These are phyloP conservation scores for rat (Rattus norvegicus) DNA, from an alignment of 2,113 vertebrate genomes.

Conservation along the genomic window DNA sequence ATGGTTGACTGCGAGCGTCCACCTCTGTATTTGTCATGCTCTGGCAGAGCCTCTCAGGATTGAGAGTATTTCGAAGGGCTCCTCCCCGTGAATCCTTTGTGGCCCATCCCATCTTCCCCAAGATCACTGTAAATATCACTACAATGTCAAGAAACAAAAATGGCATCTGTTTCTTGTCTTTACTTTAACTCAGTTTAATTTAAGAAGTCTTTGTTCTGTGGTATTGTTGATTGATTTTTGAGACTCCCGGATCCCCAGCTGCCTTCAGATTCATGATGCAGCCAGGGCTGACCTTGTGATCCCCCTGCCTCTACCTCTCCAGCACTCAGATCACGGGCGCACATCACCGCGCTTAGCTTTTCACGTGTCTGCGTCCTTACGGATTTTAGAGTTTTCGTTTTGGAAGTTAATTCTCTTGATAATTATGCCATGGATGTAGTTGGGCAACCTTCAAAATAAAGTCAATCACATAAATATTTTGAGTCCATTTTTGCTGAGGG, in stretches of 20 bases:
- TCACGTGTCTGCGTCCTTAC: background rate
- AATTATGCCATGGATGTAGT: constrained; percentile 16
- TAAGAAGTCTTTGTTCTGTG: background rate
- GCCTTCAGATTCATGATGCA: background rate
- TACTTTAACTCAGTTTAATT: background rate
- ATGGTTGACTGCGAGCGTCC: too few relatives aligned
- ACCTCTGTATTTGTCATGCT: too few relatives aligned
- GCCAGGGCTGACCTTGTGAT: background rate
- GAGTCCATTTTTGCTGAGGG: background rate
- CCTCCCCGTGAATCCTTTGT: background rate
- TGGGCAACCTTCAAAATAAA: background rate
- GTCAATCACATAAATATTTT: background rate
- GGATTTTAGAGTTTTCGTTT: constrained; percentile 10
- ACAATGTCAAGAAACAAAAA: background rate
- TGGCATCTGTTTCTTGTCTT: background rate
- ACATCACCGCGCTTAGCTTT: background rate
- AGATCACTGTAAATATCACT: background rate
- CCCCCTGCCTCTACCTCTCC: too few relatives aligned
- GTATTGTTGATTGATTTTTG: background rate
- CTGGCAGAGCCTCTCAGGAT: too few relatives aligned
- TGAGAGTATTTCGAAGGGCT: background rate
- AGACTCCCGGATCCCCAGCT: background rate
- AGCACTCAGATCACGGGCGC: background rate
- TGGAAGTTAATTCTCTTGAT: constrained; percentile 23
- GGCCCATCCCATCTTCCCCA: background rate